Conservation (phyloP, 2,888 invertebrate genomes). For the Acleris emargana region DNA sequence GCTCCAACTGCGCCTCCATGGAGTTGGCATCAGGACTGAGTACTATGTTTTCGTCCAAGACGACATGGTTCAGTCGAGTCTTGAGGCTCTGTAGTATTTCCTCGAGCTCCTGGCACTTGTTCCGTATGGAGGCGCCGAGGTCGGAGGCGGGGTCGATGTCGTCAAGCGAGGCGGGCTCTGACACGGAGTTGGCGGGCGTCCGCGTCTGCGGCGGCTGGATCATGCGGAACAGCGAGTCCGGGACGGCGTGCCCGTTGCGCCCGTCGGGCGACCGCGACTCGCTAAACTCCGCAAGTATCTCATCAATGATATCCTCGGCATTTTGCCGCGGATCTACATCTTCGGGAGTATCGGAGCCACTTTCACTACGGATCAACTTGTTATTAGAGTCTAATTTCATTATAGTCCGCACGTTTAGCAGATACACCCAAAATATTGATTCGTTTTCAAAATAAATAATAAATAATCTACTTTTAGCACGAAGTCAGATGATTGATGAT, state of each 20-base stretch:
- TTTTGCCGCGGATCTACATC: conserved; percentile 76
- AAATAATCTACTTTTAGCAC: conserved; percentile 44
- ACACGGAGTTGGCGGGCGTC: conserved; percentile 76
- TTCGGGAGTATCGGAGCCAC: conserved; percentile 71
- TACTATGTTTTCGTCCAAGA: conserved; percentile 78
- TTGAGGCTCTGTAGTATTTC: conserved; percentile 80
- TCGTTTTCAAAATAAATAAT: conserved; percentile 70
- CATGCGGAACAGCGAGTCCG: conserved; percentile 69
- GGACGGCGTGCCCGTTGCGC: conserved; percentile 67
- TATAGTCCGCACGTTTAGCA: conserved; percentile 42
- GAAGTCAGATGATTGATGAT: conserved; percentile 73
- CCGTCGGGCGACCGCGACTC: conserved; percentile 68
- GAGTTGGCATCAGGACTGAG: conserved; percentile 79
- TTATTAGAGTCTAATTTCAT: conserved; percentile 82
- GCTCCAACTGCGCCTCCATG: conserved; percentile 76
- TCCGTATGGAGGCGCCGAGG: conserved; percentile 77
- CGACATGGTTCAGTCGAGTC: conserved; percentile 78
- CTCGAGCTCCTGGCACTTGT: conserved; percentile 78
- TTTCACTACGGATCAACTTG: conserved; percentile 76
- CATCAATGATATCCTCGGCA: conserved; percentile 78
- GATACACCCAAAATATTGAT: conserved; percentile 54
- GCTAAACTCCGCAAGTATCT: conserved; percentile 77
- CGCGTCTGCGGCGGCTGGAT: conserved; percentile 76
- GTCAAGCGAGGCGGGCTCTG: conserved; percentile 72
- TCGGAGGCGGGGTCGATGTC: conserved; percentile 80